These are phyloP conservation scores for Myodes glareolus DNA, from an alignment of 2,113 vertebrate species.

Conservation along the genomic window DNA sequence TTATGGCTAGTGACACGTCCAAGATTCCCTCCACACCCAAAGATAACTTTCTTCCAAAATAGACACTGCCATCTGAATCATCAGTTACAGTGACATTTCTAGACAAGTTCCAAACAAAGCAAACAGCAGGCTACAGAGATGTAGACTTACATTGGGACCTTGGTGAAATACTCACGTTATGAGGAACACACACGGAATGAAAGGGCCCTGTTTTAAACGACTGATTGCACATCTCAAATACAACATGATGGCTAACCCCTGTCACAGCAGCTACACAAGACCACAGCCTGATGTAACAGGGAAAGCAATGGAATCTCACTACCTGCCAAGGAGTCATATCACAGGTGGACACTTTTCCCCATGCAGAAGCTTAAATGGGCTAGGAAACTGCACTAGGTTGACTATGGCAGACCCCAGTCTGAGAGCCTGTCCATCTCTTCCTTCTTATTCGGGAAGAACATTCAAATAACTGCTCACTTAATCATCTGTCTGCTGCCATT, in stretches of 20 bases:
- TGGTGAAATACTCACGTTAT: background rate
- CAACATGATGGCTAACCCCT: background rate
- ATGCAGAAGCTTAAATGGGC: background rate
- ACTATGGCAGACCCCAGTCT: rapidly evolving
- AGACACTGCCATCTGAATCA: background rate
- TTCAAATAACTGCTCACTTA: background rate
- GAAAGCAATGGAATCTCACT: background rate
- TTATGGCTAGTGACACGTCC: background rate
- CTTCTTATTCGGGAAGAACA: background rate
- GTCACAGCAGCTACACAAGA: background rate
- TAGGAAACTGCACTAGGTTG: rapidly evolving
- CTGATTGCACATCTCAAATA: background rate
- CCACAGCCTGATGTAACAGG: background rate
- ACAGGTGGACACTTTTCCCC: rapidly evolving
- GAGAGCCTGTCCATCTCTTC: background rate
- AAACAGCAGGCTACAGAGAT: background rate
- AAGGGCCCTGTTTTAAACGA: background rate
- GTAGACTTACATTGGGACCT: background rate
- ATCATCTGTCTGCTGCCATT: background rate
- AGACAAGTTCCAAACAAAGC: background rate
- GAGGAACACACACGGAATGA: background rate
- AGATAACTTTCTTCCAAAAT: conserved; percentile 5
- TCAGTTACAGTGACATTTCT: background rate
- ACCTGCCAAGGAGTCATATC: background rate
- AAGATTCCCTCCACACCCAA: background rate